Conservation (phyloP, 2,797 vertebrate genomes). For the Huso huso region DNA sequence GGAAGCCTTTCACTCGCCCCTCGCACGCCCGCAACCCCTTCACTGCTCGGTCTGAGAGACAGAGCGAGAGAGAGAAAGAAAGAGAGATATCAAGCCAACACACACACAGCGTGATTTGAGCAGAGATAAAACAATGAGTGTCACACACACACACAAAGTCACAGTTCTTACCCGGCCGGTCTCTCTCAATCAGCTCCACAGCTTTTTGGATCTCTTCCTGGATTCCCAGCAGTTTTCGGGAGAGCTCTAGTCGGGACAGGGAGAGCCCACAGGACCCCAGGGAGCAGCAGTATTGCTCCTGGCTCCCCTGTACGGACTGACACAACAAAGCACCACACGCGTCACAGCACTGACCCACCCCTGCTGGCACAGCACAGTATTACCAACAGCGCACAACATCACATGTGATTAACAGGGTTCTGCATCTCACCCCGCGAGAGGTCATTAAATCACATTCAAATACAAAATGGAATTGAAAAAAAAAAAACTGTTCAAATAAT, state of each 20-base stretch:
- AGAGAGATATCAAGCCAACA: neutral
- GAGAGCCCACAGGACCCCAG: constrained; percentile 35
- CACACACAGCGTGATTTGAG: neutral
- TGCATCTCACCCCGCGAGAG: too few species aligned
- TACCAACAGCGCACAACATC: neutral
- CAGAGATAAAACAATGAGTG: neutral
- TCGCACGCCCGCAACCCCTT: constrained; percentile 49
- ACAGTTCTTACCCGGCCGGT: constrained; percentile 56
- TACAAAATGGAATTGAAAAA: neutral
- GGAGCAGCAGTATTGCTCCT: constrained; percentile 37
- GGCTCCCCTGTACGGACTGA: constrained; percentile 26
- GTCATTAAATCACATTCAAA: neutral
- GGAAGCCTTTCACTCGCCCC: constrained; percentile 48
- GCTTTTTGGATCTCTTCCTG: constrained; percentile 44
- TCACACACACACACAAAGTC: neutral
- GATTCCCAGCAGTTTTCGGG: constrained; percentile 49
- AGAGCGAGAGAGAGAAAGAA: neutral
- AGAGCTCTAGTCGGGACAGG: constrained; percentile 37
- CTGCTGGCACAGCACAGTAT: constrained; percentile 39
- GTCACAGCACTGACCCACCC: neutral
- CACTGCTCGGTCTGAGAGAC: constrained; percentile 58
- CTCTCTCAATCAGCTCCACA: constrained; percentile 52
- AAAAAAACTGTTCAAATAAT: neutral
- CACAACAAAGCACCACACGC: constrained; percentile 9
- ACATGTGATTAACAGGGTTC: neutral